These are phyloP conservation scores for Botrylloides violaceus DNA, from an alignment of 23 tunicate genomes.

Conservation along the genomic window DNA sequence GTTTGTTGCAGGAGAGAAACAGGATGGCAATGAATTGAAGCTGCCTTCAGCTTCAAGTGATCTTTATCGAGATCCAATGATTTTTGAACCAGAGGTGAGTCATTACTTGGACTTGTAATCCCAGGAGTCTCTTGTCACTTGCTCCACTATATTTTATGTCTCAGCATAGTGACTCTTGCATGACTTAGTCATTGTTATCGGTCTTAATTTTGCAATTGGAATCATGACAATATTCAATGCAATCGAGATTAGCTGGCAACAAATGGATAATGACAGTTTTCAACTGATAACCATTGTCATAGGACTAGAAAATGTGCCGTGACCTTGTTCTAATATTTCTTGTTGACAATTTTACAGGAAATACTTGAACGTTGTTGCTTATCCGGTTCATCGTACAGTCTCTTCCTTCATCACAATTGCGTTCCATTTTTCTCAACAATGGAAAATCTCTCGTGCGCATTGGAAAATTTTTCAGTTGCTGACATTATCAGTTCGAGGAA, in stretches of 20 bases:
- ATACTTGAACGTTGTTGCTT: conserved; percentile 62
- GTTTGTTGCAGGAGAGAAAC: conserved; percentile 4
- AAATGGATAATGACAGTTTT: too few relatives aligned
- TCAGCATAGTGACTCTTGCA: too few relatives aligned
- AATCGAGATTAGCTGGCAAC: too few relatives aligned
- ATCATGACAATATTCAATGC: too few relatives aligned
- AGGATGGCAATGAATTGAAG: neutral
- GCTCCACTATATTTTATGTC: too few relatives aligned
- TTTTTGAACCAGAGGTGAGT: conserved; percentile 71
- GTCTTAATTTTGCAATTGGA: too few relatives aligned
- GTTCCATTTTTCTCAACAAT: conserved; percentile 36
- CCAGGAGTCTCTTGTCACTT: too few relatives aligned
- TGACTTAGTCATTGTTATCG: too few relatives aligned
- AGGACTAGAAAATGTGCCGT: too few relatives aligned
- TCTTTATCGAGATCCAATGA: conserved; percentile 52
- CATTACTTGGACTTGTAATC: neutral
- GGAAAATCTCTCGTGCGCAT: conserved; percentile 43
- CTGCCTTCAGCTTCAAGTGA: neutral
- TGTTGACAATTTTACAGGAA: conserved; percentile 29
- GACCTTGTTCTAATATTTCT: too few relatives aligned
- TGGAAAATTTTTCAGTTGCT: conserved; percentile 50
- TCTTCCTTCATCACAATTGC: conserved; percentile 81
- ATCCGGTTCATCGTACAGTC: conserved; percentile 54
- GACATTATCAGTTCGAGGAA: conserved; percentile 46
- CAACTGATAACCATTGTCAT: too few relatives aligned